phyloP scores from a whole-genome alignment of 2,113 vertebrate species.

The Gymnarchus niloticus region DNA sequence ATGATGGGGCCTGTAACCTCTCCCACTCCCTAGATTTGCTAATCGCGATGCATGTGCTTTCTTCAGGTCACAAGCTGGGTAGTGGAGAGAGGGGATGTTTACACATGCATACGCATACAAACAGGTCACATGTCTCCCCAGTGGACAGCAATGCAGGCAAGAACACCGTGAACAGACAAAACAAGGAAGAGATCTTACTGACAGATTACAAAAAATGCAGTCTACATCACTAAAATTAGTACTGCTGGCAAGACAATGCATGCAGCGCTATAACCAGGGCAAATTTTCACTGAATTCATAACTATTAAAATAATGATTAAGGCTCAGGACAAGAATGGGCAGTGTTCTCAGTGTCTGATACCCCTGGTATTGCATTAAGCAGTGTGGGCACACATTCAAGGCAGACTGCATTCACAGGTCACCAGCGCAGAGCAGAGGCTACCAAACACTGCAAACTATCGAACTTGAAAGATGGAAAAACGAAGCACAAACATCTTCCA shows the following conservation, averaged over 20 bases:
- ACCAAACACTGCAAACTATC: not conserved
- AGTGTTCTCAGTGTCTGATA: too few relatives aligned
- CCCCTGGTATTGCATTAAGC: too few relatives aligned
- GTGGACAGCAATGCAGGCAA: conserved; percentile 16
- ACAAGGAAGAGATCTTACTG: not conserved
- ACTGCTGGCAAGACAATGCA: not conserved
- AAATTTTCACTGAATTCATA: not conserved
- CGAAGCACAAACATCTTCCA: not conserved
- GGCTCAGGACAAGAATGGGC: not conserved
- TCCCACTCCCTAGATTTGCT: too few relatives aligned
- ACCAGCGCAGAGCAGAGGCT: not conserved
- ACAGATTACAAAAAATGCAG: not conserved
- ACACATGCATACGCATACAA: conserved; percentile 35
- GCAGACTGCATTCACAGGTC: not conserved
- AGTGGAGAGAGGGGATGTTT: conserved; percentile 13
- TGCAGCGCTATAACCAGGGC: not conserved
- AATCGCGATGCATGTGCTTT: too few relatives aligned
- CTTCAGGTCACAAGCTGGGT: conserved; percentile 32
- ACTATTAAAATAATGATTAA: conserved; percentile 11
- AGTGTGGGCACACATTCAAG: conserved; percentile 1
- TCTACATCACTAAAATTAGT: not conserved
- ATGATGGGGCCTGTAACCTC: conserved; percentile 34
- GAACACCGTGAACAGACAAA: not conserved
- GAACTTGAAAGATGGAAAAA: not conserved
- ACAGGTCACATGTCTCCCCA: conserved; percentile 28